Evolutionary conservation across 2,797 vertebrate species (phyloP), one percentile per base, ranked within the genome.

Genomic region (Sebastes miniatus): DNA sequence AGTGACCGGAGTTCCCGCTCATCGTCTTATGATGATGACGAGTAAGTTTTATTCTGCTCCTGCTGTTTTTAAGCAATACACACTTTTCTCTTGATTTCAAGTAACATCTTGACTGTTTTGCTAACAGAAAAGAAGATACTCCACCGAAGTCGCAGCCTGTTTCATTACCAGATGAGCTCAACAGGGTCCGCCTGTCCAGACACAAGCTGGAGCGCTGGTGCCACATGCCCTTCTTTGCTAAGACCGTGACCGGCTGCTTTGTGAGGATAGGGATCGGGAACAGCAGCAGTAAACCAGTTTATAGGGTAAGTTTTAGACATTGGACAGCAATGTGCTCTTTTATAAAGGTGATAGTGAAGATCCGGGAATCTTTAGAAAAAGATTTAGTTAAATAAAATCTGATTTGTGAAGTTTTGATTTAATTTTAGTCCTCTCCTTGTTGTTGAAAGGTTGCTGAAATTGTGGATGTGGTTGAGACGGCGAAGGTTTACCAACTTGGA

Each of bases 131-230:
- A 91, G 98, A 99, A 90, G 98, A 97, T 77, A 96, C 97, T 68
- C 97, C 98, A 12, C 98, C 98, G 0, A 99, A 99, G 87, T 99
- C 99, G 4, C 97, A 99, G 79, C 98, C 98, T 0, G 98, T 99
- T 66, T 99, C 98, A 0, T 93, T 99, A 39, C 98, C 98, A 0
- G 98, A 99, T 58, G 98, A 99, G 36, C 94, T 99, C 80, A 99
- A 99, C 92, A 92, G 97, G 73, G 94, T 99, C 39, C 97, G 98
- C 4, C 94, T 99, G 88, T 99, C 99, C 0, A 96, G 99, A 76
- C 97, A 99, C 93, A 99, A 99, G 89, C 92, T 99, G 88, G 99
- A 99, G 64, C 98, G 98, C 65, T 99, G 99, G 99, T 99, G 98
- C 94, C 99, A 99, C 87, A 99, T 99, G 99, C 99, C 99, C 62